Base-by-base conservation (phyloP, 2,113 vertebrate genomes). In the Neogale vison region DNA sequence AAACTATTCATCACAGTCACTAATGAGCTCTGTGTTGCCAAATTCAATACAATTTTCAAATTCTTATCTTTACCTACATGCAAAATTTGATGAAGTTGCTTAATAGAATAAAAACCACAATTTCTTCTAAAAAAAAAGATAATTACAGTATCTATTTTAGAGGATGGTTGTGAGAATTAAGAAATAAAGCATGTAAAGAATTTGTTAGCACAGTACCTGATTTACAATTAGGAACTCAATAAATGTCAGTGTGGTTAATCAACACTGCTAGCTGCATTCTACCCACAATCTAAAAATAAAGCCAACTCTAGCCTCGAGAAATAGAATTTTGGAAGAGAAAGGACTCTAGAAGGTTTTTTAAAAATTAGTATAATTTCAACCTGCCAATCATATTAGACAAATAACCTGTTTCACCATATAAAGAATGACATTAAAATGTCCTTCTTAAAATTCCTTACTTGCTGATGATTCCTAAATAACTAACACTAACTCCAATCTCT, bases 391-490 rank as follows among this genome's bases (percentile, higher is more conserved):
- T 21, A 83, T 55, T 80, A 93, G 61, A 63, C 74, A 96, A 91
- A 88, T 63, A 93, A 87, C 17, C 50, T 89, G 89, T 26, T 90
- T 65, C 0, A 34, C 26, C 72, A 57, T 79, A 39, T 34, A 72
- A 97, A 95, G 76, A 83, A 80, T 39, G 47, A 47, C 61, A 52
- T 92, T 85, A 89, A 77, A 71, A 34, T 61, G 77, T 90, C 67
- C 89, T 26, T 55, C 42, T 72, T 71, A 72, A 39, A 92, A 92
- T 72, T 26, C 36, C 18, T 87, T 45, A 21, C 59, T 55, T 85
- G 29, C 23, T 83, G 57, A n/a, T 52, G 39, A 95, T 55, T n/a
- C 42, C 34, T 52, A 84, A 90, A 21, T 77, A 94, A 55, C 76
- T 17, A 42, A n/a, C 55, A 91, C 11, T 23, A 69, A 47, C 36